A percentile compares a stretch with the other conserved stretches of the same genome.
These are phyloP conservation scores for Macrophya annulata DNA, from an alignment of 2,888 invertebrate species.

Conservation along the genomic window DNA sequence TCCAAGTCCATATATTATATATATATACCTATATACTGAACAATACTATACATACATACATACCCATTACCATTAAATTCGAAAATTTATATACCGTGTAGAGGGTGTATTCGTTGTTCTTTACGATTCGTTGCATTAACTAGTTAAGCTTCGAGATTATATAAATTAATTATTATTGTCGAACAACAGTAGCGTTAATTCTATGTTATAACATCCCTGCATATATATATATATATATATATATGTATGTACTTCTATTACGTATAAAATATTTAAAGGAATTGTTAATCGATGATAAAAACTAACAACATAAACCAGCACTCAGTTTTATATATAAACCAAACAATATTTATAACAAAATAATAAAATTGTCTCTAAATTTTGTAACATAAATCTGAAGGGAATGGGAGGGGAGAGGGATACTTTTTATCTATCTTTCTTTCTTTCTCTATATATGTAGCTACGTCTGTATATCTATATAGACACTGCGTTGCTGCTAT, in stretches of 20 bases:
- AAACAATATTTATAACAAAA: background rate
- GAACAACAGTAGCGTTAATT: slow-evolving; percentile 1
- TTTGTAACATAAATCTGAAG: background rate
- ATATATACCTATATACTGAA: too few relatives aligned
- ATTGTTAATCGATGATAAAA: slow-evolving; percentile 22
- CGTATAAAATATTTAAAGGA: background rate
- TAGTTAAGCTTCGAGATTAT: background rate
- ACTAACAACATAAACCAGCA: background rate
- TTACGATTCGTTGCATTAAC: slow-evolving; percentile 10
- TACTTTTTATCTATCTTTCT: background rate
- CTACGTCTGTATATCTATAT: background rate
- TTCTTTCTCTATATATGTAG: background rate
- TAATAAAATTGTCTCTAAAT: background rate
- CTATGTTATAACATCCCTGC: too few relatives aligned
- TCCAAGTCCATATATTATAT: background rate
- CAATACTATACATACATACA: background rate
- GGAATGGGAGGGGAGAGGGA: too few relatives aligned
- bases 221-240: background rate
- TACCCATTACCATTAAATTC: background rate
- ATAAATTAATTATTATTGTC: slow-evolving; percentile 22
- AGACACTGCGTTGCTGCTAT: background rate
- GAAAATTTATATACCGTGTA: background rate
- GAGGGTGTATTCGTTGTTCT: background rate
- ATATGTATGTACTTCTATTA: background rate
- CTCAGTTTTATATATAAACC: too few relatives aligned